Evolutionary conservation across 2,888 invertebrate species (phyloP).

Genomic region (Protodeltote pygarga): DNA sequence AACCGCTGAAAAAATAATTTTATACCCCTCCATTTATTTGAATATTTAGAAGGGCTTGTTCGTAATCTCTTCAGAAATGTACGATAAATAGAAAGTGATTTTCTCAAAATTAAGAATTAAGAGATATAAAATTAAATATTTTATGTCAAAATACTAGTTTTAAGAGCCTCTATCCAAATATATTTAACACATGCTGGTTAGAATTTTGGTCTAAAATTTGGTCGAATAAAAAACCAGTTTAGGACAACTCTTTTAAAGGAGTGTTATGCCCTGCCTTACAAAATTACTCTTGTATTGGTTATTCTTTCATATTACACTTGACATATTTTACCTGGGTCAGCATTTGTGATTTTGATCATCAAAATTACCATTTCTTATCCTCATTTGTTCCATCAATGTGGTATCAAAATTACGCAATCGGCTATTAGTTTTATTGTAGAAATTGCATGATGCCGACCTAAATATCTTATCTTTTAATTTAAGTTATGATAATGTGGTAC

Average conservation of each 20-base stretch:
- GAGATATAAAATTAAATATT: too few relatives aligned
- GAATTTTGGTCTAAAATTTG: too few relatives aligned
- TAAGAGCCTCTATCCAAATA: too few relatives aligned
- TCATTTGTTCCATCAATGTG: conserved; percentile 42
- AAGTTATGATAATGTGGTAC: conserved; percentile 52
- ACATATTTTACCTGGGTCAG: conserved; percentile 48
- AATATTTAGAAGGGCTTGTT: too few relatives aligned
- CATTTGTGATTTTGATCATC: conserved; percentile 41
- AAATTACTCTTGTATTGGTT: conserved; percentile 47
- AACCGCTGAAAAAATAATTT: too few relatives aligned
- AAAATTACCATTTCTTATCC: conserved; percentile 33
- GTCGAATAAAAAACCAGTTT: too few relatives aligned
- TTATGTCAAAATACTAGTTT: too few relatives aligned
- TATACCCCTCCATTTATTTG: too few relatives aligned
- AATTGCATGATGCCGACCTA: conserved; percentile 70
- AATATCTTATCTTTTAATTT: conserved; percentile 60
- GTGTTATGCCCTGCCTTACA: conserved; percentile 38
- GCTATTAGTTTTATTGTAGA: conserved; percentile 55
- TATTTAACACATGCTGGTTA: too few relatives aligned
- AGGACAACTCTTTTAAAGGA: conserved; percentile 28
- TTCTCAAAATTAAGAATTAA: too few relatives aligned
- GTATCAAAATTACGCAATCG: conserved; percentile 54
- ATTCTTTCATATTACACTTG: conserved; percentile 35
- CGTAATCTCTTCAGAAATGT: too few relatives aligned
- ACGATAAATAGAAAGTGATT: too few relatives aligned